Base-by-base conservation (phyloP, 2,797 vertebrate genomes). In the Enteromius argenteus region DNA sequence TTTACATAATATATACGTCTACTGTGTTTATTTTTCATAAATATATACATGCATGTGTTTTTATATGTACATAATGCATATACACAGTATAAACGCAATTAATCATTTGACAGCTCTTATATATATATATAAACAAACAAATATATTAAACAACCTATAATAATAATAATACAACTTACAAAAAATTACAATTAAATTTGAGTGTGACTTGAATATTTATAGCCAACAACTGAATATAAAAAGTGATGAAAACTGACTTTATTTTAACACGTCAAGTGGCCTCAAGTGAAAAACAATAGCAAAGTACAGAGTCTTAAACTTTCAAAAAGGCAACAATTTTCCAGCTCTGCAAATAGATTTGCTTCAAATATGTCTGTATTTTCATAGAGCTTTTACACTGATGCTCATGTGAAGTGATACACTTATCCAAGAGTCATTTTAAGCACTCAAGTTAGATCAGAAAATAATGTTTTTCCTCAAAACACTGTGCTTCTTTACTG, bases 371-470 rank as follows among this genome's bases (percentile, higher is more conserved):
- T 21, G 30, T 10, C 58, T 27, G 53, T 23, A 81, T 64, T 90
- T 90, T 44, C 19, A 49, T 14, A 81, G 17, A 27, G 23, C n/a
- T 53, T 71, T 60, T 67, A 32, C 49, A 42, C 42, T 69, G 69
- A 86, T 87, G 44, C 76, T 56, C 79, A 77, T 49, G 51, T 66
- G 76, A 79, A 58, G 15, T 74, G 77, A 80, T 49, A 77, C 39
- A 17, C 81, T 83, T 39, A 87, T 90, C 83, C 39, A 74, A 23
- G 30, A 39, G 74, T 82, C 56, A 76, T 39, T 86, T 80, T 69
- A 81, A 67, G 66, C 90, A 92, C 73, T 88, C 86, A 91, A 86
- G 84, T 91, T 92, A 92, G 90, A 91, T 87, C 75, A 88, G 90
- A 92, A 92, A 89, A 91, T 91, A 91, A 92, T 90, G 64, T 17